Base-by-base conservation (phyloP, 1,140 invertebrate species). In the Diabrotica virgifera region DNA sequence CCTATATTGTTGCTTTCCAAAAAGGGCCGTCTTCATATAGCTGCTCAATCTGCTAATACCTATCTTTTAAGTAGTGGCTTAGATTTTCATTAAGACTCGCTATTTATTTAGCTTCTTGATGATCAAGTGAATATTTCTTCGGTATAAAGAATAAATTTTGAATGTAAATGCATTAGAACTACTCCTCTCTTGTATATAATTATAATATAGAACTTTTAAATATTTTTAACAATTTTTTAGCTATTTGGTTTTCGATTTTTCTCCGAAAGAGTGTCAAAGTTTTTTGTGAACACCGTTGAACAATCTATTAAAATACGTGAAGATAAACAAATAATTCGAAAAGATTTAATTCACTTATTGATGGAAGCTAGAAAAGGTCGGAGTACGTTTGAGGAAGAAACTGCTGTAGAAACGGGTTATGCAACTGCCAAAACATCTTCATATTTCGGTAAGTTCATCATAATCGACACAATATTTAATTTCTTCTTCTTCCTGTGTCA, bases 331-430 rank as follows among this genome's bases (percentile, higher is more conserved):
- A 77, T 81, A 14, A 63, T 79, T 2, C 68, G 80, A 52, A 74
- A 74, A 6, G 81, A 82, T 66, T 76, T 82, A 73, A 76, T 82
- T 46, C 73, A 82, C 37, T 60, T 81, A 36, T 58, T 83, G 11
- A 70, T 82, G 67, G 75, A 82, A 67, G 77, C 78, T 6, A 76
- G 70, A 64, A 79, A 79, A 70, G 76, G 79, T 5, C 63, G 61
- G 36, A 50, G 71, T 14, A 71, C 73, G 53, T 59, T 71, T 8
- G 79, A 59, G 37, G 24, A 57, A 10, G 53, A 55, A 13, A 24
- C 3, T 54, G 5, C 12, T 54, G 9, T 14, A 9, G 35, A 14
- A 9, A 14, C 0, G 66, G 46, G 6, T 68, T 73, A 50, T 58
- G 72, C 7, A 46, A 67, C 2, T 13, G n/a, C 36, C 53, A 72